phyloP scores from a whole-genome alignment of 2,888 invertebrate genomes.

The Sceliomorpha sp. region DNA sequence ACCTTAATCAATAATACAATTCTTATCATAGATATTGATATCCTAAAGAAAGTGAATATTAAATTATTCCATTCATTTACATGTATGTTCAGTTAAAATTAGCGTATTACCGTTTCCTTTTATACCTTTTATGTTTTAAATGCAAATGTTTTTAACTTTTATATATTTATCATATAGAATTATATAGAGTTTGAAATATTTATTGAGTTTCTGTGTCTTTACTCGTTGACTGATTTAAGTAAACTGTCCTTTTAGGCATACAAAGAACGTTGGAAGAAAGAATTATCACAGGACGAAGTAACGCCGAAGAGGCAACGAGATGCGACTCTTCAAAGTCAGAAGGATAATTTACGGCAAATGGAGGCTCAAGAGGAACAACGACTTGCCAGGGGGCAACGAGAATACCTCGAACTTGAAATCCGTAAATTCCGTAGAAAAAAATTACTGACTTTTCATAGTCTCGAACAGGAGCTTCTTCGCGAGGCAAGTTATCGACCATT shows the following conservation, averaged over 20 bases:
- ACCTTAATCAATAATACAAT: no score
- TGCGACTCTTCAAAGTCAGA: conserved; percentile 94
- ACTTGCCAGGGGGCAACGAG: conserved; percentile 92
- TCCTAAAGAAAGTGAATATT: no score
- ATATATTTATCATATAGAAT: no score
- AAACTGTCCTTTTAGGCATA: conserved; percentile 83
- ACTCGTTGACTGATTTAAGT: no score
- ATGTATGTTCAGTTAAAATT: no score
- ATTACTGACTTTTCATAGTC: conserved; percentile 90
- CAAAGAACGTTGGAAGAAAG: conserved; percentile 98
- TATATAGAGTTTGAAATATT: no score
- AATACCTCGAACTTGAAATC: conserved; percentile 94
- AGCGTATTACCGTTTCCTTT: no score
- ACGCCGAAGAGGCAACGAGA: conserved; percentile 95
- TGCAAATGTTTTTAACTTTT: no score
- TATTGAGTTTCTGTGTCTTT: no score
- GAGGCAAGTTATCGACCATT: conserved; percentile 83
- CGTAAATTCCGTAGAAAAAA: conserved; percentile 95
- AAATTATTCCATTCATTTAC: no score
- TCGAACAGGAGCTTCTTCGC: conserved; percentile 94
- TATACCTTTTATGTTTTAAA: no score
- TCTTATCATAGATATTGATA: no score
- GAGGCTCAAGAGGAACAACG: conserved; percentile 95
- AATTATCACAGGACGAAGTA: conserved; percentile 94
- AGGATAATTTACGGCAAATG: conserved; percentile 93